A percentile compares a stretch with the other conserved stretches of the same genome.
Conservation (phyloP, 2,113 vertebrate genomes). For the Clinocottus analis region DNA sequence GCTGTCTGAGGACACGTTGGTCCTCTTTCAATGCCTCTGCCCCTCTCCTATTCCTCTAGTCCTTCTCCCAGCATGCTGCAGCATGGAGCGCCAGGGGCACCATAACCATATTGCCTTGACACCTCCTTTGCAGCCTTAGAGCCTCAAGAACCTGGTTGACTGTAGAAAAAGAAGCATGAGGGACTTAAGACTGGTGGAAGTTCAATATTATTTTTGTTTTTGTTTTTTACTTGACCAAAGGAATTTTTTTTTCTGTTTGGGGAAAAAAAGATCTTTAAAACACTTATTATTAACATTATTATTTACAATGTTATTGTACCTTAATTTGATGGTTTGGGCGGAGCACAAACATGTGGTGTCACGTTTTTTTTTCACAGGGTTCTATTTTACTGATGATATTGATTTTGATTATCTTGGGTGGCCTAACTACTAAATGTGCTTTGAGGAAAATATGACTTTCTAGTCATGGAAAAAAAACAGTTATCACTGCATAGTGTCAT, state of each 20-base stretch:
- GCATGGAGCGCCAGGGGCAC: constrained; percentile 83
- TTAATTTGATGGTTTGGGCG: constrained; percentile 72
- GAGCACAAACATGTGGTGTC: constrained; percentile 74
- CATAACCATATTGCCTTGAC: constrained; percentile 86
- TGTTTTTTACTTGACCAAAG: constrained; percentile 86
- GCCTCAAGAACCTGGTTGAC: constrained; percentile 81
- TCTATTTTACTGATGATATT: constrained; percentile 62
- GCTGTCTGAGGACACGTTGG: constrained; percentile 82
- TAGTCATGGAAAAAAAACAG: constrained; percentile 37
- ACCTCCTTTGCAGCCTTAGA: constrained; percentile 87
- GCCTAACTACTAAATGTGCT: constrained; percentile 66
- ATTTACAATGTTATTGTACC: constrained; percentile 68
- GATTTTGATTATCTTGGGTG: constrained; percentile 59
- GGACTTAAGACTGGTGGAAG: constrained; percentile 69
- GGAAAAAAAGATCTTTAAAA: constrained; percentile 58
- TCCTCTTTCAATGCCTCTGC: constrained; percentile 75
- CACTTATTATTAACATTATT: constrained; percentile 69
- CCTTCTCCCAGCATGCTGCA: constrained; percentile 84
- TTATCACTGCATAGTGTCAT: constrained; percentile 63
- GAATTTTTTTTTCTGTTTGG: constrained; percentile 82
- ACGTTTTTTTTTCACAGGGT: constrained; percentile 66
- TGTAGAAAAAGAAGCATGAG: constrained; percentile 58
- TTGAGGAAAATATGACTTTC: constrained; percentile 46
- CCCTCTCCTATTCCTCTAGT: constrained; percentile 66
- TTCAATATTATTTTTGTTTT: constrained; percentile 66